phyloP scores from a whole-genome alignment of 2,888 invertebrate genomes.

The Standfussiana lucernea region DNA sequence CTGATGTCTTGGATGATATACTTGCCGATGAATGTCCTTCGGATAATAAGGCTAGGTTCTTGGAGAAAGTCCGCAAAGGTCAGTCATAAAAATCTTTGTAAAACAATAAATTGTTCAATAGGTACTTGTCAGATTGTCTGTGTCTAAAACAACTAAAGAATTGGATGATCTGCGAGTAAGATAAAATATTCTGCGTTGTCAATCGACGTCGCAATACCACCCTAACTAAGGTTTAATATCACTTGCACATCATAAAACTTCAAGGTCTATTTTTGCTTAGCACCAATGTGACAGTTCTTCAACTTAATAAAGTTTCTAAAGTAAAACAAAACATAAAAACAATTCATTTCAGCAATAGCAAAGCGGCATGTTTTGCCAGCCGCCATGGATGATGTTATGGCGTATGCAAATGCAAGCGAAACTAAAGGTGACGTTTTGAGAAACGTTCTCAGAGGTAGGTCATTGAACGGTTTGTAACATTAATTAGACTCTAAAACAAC shows the following conservation, averaged over 20 bases:
- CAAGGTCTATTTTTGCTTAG: not conserved
- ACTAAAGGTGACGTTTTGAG: slow-evolving; percentile 25
- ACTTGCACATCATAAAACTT: not conserved
- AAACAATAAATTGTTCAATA: not conserved
- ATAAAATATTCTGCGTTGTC: not conserved
- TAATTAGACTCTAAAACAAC: not conserved
- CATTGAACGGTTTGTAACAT: not conserved
- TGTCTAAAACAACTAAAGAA: too few relatives aligned
- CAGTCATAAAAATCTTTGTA: not conserved
- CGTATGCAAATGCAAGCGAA: not conserved
- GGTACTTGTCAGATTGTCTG: not conserved
- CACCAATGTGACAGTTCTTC: not conserved
- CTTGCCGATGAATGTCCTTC: not conserved
- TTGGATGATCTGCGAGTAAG: too few relatives aligned
- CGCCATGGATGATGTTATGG: slow-evolving; percentile 29
- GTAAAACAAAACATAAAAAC: not conserved
- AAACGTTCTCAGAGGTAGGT: slow-evolving; percentile 35
- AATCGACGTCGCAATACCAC: not conserved
- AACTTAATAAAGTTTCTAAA: not conserved
- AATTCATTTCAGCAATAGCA: slow-evolving; percentile 34
- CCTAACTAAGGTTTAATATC: not conserved
- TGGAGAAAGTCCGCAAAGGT: slow-evolving; percentile 42
- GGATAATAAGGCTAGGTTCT: slow-evolving; percentile 25
- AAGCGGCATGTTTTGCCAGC: slow-evolving; percentile 31
- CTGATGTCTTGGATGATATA: slow-evolving; percentile 39